A percentile compares a stretch with the other conserved stretches of the same genome.
phyloP scores from a whole-genome alignment of 2,113 vertebrate species.

The Ploceus nigricollis region DNA sequence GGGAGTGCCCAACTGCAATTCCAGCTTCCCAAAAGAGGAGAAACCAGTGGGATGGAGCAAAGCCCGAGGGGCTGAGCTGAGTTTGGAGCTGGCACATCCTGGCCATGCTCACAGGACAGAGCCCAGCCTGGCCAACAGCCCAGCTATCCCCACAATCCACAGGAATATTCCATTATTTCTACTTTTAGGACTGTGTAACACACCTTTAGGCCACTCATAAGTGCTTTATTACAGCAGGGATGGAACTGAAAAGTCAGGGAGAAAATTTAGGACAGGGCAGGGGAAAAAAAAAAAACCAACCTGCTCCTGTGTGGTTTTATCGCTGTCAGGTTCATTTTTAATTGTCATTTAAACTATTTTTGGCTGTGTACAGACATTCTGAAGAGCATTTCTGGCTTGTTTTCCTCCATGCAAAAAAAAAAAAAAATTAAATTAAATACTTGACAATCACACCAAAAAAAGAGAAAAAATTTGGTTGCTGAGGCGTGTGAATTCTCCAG shows the following conservation, averaged over 20 bases:
- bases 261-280: not conserved
- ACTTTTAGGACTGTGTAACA: not conserved
- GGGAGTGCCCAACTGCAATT: not conserved
- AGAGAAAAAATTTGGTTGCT: not conserved
- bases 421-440: slow-evolving; percentile 21
- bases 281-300: not conserved
- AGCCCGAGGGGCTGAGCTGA: not conserved
- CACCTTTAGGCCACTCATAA: not conserved
- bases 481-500: not conserved
- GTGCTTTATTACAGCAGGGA: slow-evolving; percentile 11
- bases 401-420: slow-evolving; percentile 12
- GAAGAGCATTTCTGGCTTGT: slow-evolving; percentile 3
- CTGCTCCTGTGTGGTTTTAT: not conserved
- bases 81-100: not conserved
- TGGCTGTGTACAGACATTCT: slow-evolving; percentile 3
- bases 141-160: not conserved
- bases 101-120: not conserved
- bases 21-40: not conserved
- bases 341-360: slow-evolving; percentile 49
- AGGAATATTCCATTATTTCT: not conserved
- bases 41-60: accelerated
- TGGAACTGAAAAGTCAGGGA: slow-evolving; percentile 45
- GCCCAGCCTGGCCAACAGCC: slow-evolving; percentile 15
- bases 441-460: slow-evolving; percentile 67
- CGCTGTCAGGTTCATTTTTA: slow-evolving; percentile 30